Evolutionary conservation across 2,888 invertebrate species (phyloP), one percentile per base, ranked within the genome.

Genomic region (Erebia ligea): DNA sequence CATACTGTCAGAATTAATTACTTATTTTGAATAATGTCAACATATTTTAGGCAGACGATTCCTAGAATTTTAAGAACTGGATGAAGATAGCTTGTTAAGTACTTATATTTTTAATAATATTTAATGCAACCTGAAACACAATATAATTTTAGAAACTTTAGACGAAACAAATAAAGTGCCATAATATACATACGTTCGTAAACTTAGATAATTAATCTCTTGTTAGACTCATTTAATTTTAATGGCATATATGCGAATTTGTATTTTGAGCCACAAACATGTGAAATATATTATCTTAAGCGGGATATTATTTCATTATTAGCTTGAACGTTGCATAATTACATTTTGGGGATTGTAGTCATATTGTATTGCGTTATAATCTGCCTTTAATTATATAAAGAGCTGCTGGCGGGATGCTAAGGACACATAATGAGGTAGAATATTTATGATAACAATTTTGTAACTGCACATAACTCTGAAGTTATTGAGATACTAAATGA

Each of bases 401-500:
- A 15, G n/a, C 42, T 17, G 21, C 19, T 61, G 45, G 19, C 13
- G 17, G 17, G 17, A 9, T 17, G 17, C 17, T 15, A 10, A 54
- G n/a, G 2, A 52, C 52, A 52, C n/a, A 17, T 19, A 54, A 54
- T 54, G 54, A 54, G 54, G 34, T 34, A 34, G 34, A 21, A 2
- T 57, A 57, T 15, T 15, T 58, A 54, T 2, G 1, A 19, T 2
- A 54, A 54, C 19, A 6, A 11, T 56, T 56, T 56, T 56, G 3
- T 56, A 19, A 56, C 11, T 56, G 56, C 56, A 56, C 56, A 56
- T 56, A 56, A 56, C 56, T 56, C 21, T 11, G 2, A 13, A 56
- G 21, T 19, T 56, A 56, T 56, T 21, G 17, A 21, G 56, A 11
- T 2, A 56, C 25, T 21, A 25, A 56, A 56, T 56, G 21, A 17